phyloP scores from a whole-genome alignment of 35 echinoderm and acorn worm genomes.

The Eucidaris tribuloides region DNA sequence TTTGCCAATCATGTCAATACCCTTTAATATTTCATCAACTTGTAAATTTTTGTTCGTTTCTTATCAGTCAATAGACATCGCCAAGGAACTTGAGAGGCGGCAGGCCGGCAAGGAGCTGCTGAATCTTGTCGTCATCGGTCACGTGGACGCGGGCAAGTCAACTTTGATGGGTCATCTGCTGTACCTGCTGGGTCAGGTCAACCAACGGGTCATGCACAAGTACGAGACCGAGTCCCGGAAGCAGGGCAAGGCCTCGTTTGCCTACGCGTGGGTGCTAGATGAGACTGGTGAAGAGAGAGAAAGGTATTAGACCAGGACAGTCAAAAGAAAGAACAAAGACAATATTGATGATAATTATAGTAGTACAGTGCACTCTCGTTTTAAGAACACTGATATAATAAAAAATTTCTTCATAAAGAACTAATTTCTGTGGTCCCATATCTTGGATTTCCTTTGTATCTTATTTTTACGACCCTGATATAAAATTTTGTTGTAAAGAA shows the following conservation, averaged over 20 bases:
- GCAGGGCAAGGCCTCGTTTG: constrained; percentile 97
- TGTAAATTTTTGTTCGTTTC: constrained; percentile 9
- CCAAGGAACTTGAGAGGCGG: constrained; percentile 64
- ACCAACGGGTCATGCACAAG: constrained; percentile 93
- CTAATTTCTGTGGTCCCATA: no score
- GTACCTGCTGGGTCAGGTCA: constrained; percentile 76
- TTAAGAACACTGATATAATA: no score
- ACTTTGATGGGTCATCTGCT: constrained; percentile 97
- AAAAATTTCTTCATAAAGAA: no score
- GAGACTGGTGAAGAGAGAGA: constrained; percentile 98
- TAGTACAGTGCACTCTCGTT: no score
- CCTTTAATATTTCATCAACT: background rate
- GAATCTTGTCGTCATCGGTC: constrained; percentile 94
- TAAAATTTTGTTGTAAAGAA: no score
- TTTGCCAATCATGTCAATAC: background rate
- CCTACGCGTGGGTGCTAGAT: constrained; percentile 99
- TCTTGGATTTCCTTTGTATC: no score
- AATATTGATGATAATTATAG: no score
- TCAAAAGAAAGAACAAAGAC: no score
- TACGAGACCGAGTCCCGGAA: constrained; percentile 98
- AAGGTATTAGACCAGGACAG: no score
- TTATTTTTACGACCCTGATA: no score
- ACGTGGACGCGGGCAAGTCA: constrained; percentile 98
- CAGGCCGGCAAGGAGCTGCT: constrained; percentile 80
- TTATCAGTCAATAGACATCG: constrained; percentile 74